Evolutionary conservation across 2,113 vertebrate genomes (phyloP).

Genomic region (Anas platyrhynchos): DNA sequence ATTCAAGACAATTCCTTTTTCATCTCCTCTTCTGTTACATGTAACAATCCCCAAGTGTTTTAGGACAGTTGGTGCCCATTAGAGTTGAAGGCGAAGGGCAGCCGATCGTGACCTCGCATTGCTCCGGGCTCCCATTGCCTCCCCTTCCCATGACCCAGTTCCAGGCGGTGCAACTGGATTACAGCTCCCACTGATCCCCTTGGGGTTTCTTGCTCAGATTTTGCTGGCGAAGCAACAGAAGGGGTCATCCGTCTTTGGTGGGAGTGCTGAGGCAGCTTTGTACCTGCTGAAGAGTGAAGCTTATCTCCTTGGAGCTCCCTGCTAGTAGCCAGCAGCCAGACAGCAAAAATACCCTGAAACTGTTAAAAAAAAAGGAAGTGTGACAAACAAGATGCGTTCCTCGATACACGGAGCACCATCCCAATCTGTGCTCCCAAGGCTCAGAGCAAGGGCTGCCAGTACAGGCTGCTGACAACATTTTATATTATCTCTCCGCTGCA

Average conservation of each 20-base stretch:
- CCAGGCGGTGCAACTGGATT: background rate
- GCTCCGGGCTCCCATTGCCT: fast-evolving
- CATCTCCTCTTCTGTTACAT: background rate
- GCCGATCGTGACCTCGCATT: background rate
- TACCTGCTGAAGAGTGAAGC: background rate
- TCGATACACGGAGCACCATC: constrained; percentile 17
- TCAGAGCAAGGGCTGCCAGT: background rate
- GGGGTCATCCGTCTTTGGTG: background rate
- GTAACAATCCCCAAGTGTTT: fast-evolving
- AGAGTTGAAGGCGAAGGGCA: background rate
- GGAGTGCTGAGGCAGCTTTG: constrained; percentile 9
- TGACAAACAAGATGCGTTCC: background rate
- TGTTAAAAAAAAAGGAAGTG: constrained; percentile 34
- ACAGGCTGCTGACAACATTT: constrained; percentile 10
- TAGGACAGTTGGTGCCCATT: background rate
- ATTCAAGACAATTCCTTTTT: background rate
- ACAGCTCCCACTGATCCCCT: constrained; percentile 16
- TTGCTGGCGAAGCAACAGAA: background rate
- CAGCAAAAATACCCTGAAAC: constrained; percentile 41
- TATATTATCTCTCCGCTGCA: background rate
- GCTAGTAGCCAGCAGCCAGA: constrained; percentile 40
- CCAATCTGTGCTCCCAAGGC: background rate
- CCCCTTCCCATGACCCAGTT: background rate
- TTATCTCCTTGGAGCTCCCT: constrained; percentile 26
- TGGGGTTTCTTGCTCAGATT: background rate